Percentiles rank a stretch among this genome's conserved stretches.
Evolutionary conservation across 2,113 vertebrate species (phyloP).

Genomic region (Choloepus hoffmanni): DNA sequence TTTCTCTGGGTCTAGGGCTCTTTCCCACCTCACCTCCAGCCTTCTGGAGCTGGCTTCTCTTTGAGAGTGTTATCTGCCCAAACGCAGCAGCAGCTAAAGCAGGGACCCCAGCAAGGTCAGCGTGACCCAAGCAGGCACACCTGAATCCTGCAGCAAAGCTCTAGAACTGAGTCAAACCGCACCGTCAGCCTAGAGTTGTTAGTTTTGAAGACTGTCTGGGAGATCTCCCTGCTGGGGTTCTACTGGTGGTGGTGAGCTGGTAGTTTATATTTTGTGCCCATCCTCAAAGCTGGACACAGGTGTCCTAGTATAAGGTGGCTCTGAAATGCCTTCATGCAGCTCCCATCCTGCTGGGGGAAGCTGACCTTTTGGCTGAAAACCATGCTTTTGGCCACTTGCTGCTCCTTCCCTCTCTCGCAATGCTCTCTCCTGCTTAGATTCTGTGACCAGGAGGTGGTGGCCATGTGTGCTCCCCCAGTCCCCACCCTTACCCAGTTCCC

Average conservation of each 20-base stretch:
- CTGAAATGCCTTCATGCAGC: fast-evolving
- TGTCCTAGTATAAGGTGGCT: background rate
- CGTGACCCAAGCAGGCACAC: background rate
- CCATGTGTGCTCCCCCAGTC: background rate
- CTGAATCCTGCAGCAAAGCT: background rate
- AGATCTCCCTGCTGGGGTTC: background rate
- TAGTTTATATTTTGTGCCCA: background rate
- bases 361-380: background rate
- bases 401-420: fast-evolving
- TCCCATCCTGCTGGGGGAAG: fast-evolving
- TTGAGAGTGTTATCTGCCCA: background rate
- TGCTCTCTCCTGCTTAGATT: background rate
- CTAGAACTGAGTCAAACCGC: background rate
- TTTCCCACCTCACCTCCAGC: background rate
- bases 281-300: background rate
- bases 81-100: background rate
- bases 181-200: background rate
- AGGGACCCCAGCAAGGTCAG: background rate
- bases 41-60: background rate
- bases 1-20: background rate
- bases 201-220: background rate
- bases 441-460: background rate
- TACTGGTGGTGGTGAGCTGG: background rate
- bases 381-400: fast-evolving
- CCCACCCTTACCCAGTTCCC: fast-evolving